Base-by-base conservation (phyloP, 2,113 vertebrate species). In the Eublepharis macularius region DNA sequence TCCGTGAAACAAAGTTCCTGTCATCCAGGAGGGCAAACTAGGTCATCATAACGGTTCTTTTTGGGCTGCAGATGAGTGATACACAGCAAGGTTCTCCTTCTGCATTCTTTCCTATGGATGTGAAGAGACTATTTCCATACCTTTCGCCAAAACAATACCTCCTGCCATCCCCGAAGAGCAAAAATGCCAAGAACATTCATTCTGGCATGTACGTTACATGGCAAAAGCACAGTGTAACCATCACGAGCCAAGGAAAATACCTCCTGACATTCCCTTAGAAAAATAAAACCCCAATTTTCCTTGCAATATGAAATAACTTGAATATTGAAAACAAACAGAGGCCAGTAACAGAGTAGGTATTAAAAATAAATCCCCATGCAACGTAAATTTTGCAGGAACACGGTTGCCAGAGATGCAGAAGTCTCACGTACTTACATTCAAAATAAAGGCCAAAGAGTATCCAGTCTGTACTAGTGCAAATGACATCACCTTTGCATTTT, bases 301-400 rank as follows among this genome's bases (percentile, higher is more conserved):
- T 82, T 63, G 86, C 66, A 87, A 72, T 63, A 83, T 41, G 75
- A 82, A 87, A 83, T 83, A 65, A 73, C 66, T 73, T 45, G 68
- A 72, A 79, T 83, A 87, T 83, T 83, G 73, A 87, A 83, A 83
- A 87, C 75, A 87, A 83, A 83, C 43, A 73, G 75, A 83, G 86
- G 81, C 54, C 68, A 82, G 74, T 70, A 45, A 72, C 6, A 34
- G 51, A 24, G 75, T 2, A 60, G 74, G 13, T 66, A 66, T 34
- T 12, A 41, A 86, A n/a, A 47, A 51, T 29, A 70, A 41, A 19
- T 51, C 81, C 24, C 54, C 51, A 9, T 17, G 29, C 51, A 47
- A 32, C 5, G 57, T 36, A 69, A 29, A 0, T 32, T 68, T 74
- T 6, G 1, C 36, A 51, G 32, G 34, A 9, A 54, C 51, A 54